Conservation (phyloP, 2,888 invertebrate species). For the Anarsia innoxiella region DNA sequence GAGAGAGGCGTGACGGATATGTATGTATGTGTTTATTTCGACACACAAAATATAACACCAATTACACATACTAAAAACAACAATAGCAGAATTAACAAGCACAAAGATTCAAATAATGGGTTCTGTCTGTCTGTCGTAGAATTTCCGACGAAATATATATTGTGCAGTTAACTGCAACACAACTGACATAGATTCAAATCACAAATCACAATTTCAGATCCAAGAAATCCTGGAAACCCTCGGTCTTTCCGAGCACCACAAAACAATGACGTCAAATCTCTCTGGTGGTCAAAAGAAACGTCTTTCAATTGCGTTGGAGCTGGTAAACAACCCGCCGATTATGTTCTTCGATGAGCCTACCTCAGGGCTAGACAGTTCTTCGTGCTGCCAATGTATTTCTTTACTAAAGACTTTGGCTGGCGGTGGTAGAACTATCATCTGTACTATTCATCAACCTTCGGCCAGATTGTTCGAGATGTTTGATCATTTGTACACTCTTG, state of each 20-base stretch:
- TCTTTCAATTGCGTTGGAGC: constrained; percentile 93
- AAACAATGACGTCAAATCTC: constrained; percentile 92
- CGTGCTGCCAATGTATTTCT: constrained; percentile 95
- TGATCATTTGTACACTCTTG: constrained; percentile 93
- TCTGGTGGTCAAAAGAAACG: constrained; percentile 97
- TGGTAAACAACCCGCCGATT: constrained; percentile 97
- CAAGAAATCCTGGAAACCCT: constrained; percentile 93
- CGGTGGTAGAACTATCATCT: constrained; percentile 95
- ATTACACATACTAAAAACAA: no score
- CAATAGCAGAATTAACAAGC: no score
- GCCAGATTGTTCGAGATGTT: constrained; percentile 97
- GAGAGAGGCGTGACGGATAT: no score
- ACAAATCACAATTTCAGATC: no score
- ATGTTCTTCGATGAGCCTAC: constrained; percentile 99
- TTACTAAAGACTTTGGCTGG: constrained; percentile 90
- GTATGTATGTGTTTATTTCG: no score
- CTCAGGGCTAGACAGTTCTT: constrained; percentile 95
- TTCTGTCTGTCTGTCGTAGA: no score
- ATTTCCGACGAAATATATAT: no score
- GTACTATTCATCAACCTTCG: constrained; percentile 98
- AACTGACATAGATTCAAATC: no score
- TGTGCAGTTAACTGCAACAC: no score
- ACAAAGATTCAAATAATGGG: no score
- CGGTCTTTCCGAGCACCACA: constrained; percentile 88
- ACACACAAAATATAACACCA: no score